Base-by-base conservation (phyloP, 2,888 invertebrate species). In the Tachina lurida region DNA sequence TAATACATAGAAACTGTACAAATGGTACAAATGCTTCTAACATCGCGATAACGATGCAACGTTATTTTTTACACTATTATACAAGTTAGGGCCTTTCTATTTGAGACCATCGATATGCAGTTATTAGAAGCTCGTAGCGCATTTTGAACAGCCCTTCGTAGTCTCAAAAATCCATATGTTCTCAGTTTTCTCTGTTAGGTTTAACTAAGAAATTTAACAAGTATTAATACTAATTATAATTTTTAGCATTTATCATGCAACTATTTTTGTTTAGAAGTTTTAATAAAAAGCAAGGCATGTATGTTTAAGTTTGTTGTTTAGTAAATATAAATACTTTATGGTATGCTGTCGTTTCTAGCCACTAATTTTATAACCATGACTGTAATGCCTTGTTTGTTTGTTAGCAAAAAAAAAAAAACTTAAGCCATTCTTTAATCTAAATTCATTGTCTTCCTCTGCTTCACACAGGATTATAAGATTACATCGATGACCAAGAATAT, bases 401-500 rank as follows among this genome's bases (percentile, higher is more conserved):
- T 60, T 41, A 41, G 41, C 17, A 39, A 10, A n/a, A 49, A 63
- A n/a, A 49, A 63, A 39, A 3, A 67, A 19, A 0, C 0, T 52
- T 12, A 3, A 12, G n/a, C 3, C 3, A 19, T 31, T 17, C 1
- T n/a, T 10, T 15, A 10, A 19, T 52, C 31, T 77, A 60, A 82
- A 43, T 4, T 13, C 1, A 0, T 49, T 41, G 5, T 19, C 10
- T 65, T 49, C 10, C 10, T 60, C 43, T 84, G 5, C 45, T 60
- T 41, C 13, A 10, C 65, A 9, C 92, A 95, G 95, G 95, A 95
- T 91, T 93, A 89, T 87, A 89, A 91, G 62, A 89, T 88, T 75
- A 94, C 93, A 73, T 94, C 94, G 84, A 94, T 93, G 90, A 93
- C 92, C 73, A 94, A 93, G 84, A 94, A 93, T 87, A 92, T 93